phyloP scores from a whole-genome alignment of 2,888 invertebrate genomes.

The Eristalinus sepulchralis region DNA sequence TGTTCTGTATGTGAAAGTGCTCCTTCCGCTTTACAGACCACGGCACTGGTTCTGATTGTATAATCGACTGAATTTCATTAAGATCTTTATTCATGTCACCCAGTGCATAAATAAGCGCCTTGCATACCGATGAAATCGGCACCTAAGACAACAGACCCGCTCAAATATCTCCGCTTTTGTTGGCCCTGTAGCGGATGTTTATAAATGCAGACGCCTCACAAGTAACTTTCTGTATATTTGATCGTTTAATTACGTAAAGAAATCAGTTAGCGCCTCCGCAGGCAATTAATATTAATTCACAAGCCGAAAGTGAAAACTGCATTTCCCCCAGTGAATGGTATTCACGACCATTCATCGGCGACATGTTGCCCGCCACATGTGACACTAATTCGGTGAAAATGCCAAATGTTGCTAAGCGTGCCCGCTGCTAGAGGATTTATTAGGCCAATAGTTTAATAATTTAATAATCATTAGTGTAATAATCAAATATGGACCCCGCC shows the following conservation, averaged over 20 bases:
- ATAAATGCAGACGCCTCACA: background rate
- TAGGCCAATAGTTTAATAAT: background rate
- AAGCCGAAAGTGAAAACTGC: slow-evolving; percentile 43
- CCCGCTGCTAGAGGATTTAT: background rate
- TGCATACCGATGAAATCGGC: background rate
- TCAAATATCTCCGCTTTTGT: background rate
- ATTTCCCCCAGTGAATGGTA: background rate
- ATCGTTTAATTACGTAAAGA: background rate
- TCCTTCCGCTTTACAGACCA: background rate
- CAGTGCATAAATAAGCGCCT: slow-evolving; percentile 6
- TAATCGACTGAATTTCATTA: slow-evolving; percentile 21
- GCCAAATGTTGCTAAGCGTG: background rate
- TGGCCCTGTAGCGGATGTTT: background rate
- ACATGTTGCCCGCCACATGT: background rate
- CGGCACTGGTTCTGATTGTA: slow-evolving; percentile 6
- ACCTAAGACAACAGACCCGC: background rate
- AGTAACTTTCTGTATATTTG: background rate
- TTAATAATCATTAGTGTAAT: slow-evolving; percentile 17
- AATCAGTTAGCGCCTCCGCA: background rate
- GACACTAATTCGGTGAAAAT: slow-evolving; percentile 28
- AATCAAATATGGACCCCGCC: slow-evolving; percentile 7
- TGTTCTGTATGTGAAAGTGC: background rate
- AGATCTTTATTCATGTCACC: slow-evolving; percentile 15
- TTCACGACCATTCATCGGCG: background rate
- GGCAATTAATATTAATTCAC: slow-evolving; percentile 17